Evolutionary conservation across 2,888 invertebrate genomes (phyloP).

Genomic region (Atrina japonica): DNA sequence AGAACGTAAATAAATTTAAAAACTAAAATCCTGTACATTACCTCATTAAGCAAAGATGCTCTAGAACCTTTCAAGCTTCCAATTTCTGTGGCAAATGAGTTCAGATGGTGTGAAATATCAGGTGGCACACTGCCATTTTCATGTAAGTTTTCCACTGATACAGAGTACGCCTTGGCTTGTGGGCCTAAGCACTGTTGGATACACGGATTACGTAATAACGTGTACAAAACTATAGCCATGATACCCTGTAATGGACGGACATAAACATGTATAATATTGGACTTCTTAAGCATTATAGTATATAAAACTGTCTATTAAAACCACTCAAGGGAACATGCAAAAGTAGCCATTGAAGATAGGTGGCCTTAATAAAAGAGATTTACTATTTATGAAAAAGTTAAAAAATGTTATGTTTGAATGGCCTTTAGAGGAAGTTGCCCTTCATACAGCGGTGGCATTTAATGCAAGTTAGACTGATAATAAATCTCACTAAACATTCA

Average conservation of each 20-base stretch:
- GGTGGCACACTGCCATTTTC: slow-evolving; percentile 31
- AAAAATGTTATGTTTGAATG: too few species aligned
- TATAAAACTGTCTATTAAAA: too few species aligned
- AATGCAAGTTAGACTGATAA: too few species aligned
- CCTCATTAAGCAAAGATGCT: slow-evolving; percentile 74
- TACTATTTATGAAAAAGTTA: too few species aligned
- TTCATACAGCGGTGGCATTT: too few species aligned
- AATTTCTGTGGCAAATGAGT: slow-evolving; percentile 53
- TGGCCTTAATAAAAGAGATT: too few species aligned
- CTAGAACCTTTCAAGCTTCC: slow-evolving; percentile 72
- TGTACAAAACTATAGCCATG: slow-evolving; percentile 69
- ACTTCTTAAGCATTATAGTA: too few species aligned
- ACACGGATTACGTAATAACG: slow-evolving; percentile 72
- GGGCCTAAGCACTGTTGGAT: slow-evolving; percentile 65
- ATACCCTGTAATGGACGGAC: slow-evolving; percentile 63
- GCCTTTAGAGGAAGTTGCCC: too few species aligned
- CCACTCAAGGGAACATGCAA: too few species aligned
- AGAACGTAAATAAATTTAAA: too few species aligned
- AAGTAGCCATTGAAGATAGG: too few species aligned
- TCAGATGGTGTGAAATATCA: slow-evolving; percentile 43
- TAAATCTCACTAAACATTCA: too few species aligned
- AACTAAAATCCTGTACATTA: slow-evolving; percentile 43
- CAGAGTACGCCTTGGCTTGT: slow-evolving; percentile 63
- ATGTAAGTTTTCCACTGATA: slow-evolving; percentile 50
- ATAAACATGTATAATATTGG: background rate